Conservation (phyloP, 2,113 vertebrate species). For the Crotophaga sulcirostris region DNA sequence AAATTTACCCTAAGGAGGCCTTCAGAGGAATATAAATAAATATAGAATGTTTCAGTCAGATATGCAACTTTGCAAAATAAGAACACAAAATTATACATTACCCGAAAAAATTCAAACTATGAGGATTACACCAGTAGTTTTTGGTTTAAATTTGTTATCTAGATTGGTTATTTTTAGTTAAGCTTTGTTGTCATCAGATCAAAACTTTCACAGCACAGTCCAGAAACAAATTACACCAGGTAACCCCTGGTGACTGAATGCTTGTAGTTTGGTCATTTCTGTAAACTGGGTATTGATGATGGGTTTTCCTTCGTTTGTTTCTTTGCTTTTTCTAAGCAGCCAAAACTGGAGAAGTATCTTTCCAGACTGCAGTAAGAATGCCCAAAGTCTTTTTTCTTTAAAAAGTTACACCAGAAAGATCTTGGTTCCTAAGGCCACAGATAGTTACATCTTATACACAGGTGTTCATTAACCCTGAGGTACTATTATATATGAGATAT, state of each 20-base stretch:
- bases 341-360: not conserved
- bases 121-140: not conserved
- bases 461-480: not conserved
- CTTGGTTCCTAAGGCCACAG: not conserved
- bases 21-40: not conserved
- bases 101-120: not conserved
- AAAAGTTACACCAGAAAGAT: not conserved
- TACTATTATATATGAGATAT: not conserved
- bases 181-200: not conserved
- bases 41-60: not conserved
- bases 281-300: not conserved
- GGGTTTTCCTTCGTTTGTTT: not conserved
- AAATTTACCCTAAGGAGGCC: not conserved
- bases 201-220: not conserved
- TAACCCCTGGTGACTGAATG: not conserved
- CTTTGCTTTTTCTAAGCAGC: not conserved
- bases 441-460: not conserved
- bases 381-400: not conserved
- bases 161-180: not conserved
- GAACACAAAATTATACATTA: not conserved
- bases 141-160: not conserved
- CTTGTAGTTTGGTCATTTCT: not conserved
- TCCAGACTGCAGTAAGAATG: not conserved
- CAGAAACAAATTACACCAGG: not conserved
- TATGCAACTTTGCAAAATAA: not conserved